Evolutionary conservation across 2,888 invertebrate genomes (phyloP).

Genomic region (Catocala nupta): DNA sequence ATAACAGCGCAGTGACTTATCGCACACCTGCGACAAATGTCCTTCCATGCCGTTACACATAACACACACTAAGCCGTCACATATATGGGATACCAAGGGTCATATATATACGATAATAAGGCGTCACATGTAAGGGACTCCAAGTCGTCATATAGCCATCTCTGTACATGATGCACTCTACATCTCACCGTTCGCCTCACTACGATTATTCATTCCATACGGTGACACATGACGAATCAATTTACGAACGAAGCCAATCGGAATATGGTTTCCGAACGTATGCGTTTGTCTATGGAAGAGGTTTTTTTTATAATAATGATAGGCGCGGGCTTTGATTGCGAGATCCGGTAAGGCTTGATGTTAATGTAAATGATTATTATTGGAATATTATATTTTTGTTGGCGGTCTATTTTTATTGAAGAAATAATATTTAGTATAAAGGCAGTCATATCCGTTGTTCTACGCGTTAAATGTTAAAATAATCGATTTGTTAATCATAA

Average conservation of each 20-base stretch:
- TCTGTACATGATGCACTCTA: slow-evolving; percentile 58
- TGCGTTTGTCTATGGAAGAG: slow-evolving; percentile 51
- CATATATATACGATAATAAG: too few species aligned
- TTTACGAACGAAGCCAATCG: slow-evolving; percentile 72
- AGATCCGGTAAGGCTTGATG: slow-evolving; percentile 24
- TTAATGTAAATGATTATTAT: slow-evolving; percentile 36
- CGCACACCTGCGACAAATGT: too few species aligned
- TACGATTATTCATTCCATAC: slow-evolving; percentile 83
- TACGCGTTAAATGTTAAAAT: slow-evolving; percentile 4
- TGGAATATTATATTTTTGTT: slow-evolving; percentile 29
- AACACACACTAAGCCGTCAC: too few species aligned
- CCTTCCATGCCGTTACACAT: too few species aligned
- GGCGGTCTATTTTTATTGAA: slow-evolving; percentile 18
- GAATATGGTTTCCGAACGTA: slow-evolving; percentile 55
- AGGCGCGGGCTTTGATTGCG: slow-evolving; percentile 46
- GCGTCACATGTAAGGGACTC: not conserved
- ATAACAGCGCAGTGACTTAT: too few species aligned
- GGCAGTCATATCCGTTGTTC: slow-evolving; percentile 2
- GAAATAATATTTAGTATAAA: slow-evolving; percentile 10
- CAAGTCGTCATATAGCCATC: slow-evolving; percentile 16
- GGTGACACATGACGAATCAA: slow-evolving; percentile 86
- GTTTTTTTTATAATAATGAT: slow-evolving; percentile 42
- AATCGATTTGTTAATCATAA: slow-evolving; percentile 10
- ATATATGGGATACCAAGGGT: too few species aligned
- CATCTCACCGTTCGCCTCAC: slow-evolving; percentile 55